Base-by-base conservation (phyloP, 2,113 vertebrate genomes). In the Nibea coibor region DNA sequence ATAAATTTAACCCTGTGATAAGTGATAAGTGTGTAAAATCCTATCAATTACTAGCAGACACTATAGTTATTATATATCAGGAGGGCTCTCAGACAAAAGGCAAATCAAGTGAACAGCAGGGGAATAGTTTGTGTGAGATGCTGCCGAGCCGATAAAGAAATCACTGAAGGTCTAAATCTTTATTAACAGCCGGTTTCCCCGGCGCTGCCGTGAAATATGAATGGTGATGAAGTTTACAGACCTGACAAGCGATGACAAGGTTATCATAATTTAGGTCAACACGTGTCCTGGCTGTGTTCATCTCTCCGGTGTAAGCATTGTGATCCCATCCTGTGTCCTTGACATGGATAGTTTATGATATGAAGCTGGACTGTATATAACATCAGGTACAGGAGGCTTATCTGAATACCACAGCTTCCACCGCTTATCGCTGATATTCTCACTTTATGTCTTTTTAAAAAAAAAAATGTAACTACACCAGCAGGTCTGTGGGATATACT, bases 211-310 rank as follows among this genome's bases (percentile, higher is more conserved):
- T 56, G 79, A 84, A 81, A 81, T 62, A 84, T 45, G 48, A 67
- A 73, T 14, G 50, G 42, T 68, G 83, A 84, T 82, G 75, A 75
- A 54, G 78, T 89, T 87, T 88, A 71, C 78, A 80, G 80, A 80
- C 50, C 75, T 86, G 82, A 85, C 80, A 78, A 72, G 65, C 59
- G 80, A 82, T 58, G 85, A 88, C 84, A 86, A 87, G 88, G 86
- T 57, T 90, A 90, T 88, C 80, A 72, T 70, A 80, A 82, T 51
- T 39, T 48, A 68, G 56, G 58, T 59, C 75, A 62, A 31, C 75
- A 72, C 48, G 51, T 28, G 16, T 45, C 63, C 42, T 16, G 3
- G 10, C 10, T 57, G 62, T 22, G 77, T 59, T 74, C 69, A 71
- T 87, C 87, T 83, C 79, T 20, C 0, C 4, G 59, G 35, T 8